Conservation (phyloP, 2,888 invertebrate genomes). For the Aelia acuminata region DNA sequence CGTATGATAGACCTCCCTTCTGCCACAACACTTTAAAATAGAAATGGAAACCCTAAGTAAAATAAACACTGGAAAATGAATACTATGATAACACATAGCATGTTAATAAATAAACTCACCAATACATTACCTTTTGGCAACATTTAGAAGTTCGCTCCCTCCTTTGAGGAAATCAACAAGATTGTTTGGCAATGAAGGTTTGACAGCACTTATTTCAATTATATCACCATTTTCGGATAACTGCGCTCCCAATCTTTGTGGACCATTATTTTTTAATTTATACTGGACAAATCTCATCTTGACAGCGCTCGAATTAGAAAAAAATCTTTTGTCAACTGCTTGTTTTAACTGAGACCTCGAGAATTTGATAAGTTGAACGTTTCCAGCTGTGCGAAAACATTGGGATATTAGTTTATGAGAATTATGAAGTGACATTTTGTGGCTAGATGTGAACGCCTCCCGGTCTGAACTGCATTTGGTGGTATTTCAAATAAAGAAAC, state of each 20-base stretch:
- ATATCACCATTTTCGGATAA: conserved; percentile 78
- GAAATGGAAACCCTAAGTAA: not conserved
- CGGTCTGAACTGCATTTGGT: not conserved
- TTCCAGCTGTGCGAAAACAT: conserved; percentile 45
- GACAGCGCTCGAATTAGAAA: conserved; percentile 60
- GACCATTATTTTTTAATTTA: conserved; percentile 73
- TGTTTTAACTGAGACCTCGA: not conserved
- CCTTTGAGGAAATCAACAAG: conserved; percentile 73
- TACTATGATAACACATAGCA: not conserved
- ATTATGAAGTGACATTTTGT: not conserved
- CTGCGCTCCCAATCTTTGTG: conserved; percentile 79
- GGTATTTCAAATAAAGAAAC: not conserved
- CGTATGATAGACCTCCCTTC: conserved; percentile 73
- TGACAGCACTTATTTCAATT: conserved; percentile 75
- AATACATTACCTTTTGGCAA: conserved; percentile 72
- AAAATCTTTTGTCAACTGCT: conserved; percentile 43
- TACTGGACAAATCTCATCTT: conserved; percentile 84
- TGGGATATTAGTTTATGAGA: conserved; percentile 9
- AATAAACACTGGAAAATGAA: not conserved
- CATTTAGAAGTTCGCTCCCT: conserved; percentile 71
- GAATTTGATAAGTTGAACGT: not conserved
- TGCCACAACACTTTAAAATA: conserved; percentile 71
- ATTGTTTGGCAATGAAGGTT: conserved; percentile 73
- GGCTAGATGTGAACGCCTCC: not conserved
- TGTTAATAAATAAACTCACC: not conserved